A percentile compares a stretch with the other conserved stretches of the same genome.
Evolutionary conservation across 2,113 vertebrate species (phyloP).

Genomic region (Brachypteracias leptosomus): DNA sequence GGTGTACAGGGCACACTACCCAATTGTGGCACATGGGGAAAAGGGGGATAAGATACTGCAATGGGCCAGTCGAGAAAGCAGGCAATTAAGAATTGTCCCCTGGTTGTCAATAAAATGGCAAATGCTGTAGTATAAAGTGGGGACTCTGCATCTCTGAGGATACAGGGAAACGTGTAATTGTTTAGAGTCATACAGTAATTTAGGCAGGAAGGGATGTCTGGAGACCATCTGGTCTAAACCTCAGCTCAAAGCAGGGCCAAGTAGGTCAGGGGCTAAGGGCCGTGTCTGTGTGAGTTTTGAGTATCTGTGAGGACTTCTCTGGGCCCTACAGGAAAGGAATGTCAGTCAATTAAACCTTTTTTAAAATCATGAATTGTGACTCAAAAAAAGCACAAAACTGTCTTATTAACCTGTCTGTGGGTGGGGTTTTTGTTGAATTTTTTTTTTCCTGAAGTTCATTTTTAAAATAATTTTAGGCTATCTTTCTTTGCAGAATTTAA

Average conservation of each 20-base stretch:
- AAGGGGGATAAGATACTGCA: not conserved
- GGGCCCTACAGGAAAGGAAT: not conserved
- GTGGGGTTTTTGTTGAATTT: not conserved
- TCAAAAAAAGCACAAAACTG: not conserved
- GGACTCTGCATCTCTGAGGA: not conserved
- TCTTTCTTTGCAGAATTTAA: not conserved
- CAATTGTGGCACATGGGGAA: accelerated
- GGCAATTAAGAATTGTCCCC: accelerated
- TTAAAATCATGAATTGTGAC: not conserved
- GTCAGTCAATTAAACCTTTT: not conserved
- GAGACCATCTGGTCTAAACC: not conserved
- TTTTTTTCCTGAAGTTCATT: not conserved
- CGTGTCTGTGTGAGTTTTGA: accelerated
- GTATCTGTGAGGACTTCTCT: not conserved
- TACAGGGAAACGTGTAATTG: not conserved
- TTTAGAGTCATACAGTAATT: not conserved
- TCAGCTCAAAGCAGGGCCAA: accelerated
- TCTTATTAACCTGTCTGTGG: not conserved
- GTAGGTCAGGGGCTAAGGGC: not conserved
- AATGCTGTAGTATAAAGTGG: accelerated
- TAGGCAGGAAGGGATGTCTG: not conserved
- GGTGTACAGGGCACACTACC: accelerated
- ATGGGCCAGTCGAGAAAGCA: accelerated
- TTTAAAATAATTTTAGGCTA: not conserved
- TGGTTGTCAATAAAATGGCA: not conserved